These are phyloP conservation scores for Gavialis gangeticus DNA, from an alignment of 2,113 vertebrate genomes.

Conservation along the genomic window DNA sequence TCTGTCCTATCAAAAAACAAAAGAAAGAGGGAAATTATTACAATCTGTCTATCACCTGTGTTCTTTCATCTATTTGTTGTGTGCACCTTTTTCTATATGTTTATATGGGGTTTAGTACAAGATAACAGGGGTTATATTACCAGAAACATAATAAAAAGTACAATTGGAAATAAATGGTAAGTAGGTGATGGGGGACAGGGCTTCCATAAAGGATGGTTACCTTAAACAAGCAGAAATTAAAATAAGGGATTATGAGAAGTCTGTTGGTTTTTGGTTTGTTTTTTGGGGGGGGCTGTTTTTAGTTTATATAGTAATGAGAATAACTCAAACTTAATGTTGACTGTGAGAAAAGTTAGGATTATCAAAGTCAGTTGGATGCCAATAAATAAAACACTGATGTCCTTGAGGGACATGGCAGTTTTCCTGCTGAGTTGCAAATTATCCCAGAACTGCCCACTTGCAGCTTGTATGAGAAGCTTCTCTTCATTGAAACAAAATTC, in stretches of 20 bases:
- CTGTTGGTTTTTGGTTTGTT: neutral
- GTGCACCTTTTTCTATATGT: too few relatives aligned
- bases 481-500: neutral
- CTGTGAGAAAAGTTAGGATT: neutral
- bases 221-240: too few relatives aligned
- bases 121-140: too few relatives aligned
- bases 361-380: neutral
- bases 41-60: neutral
- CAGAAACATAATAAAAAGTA: too few relatives aligned
- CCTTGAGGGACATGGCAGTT: neutral
- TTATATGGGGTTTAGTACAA: too few relatives aligned
- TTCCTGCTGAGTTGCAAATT: neutral
- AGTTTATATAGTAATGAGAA: neutral
- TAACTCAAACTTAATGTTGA: neutral
- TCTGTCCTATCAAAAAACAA: neutral
- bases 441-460: neutral
- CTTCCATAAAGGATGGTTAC: too few relatives aligned
- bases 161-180: too few relatives aligned
- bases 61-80: neutral
- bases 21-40: neutral
- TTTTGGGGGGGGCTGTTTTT: too few relatives aligned
- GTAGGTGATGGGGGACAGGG: too few relatives aligned
- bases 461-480: neutral
- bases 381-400: neutral
- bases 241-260: neutral